A percentile compares a stretch with the other conserved stretches of the same genome.
phyloP scores from a whole-genome alignment of 2,888 invertebrate genomes.

The Ptychoptera contaminata region DNA sequence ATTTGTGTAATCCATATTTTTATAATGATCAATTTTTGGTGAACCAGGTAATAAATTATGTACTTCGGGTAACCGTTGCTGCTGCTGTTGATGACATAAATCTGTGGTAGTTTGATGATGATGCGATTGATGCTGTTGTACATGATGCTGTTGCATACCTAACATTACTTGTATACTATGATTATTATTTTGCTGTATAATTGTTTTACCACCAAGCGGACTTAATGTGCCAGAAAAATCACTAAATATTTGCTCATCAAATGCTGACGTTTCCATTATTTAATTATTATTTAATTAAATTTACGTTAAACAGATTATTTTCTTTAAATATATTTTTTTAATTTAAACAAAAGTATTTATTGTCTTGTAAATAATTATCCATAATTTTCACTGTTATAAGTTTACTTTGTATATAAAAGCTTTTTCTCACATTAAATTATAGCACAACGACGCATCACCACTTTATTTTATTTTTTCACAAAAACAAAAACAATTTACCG shows the following conservation, averaged over 20 bases:
- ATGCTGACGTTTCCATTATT: slow-evolving; percentile 52
- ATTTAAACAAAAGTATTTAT: too few relatives aligned
- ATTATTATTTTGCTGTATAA: slow-evolving; percentile 14
- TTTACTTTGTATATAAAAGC: too few relatives aligned
- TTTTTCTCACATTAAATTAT: too few relatives aligned
- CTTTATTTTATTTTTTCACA: too few relatives aligned
- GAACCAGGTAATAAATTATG: slow-evolving; percentile 27
- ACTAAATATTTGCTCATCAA: slow-evolving; percentile 67
- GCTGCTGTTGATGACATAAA: neutral
- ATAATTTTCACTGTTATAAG: too few relatives aligned
- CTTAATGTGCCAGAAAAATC: slow-evolving; percentile 50
- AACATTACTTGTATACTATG: slow-evolving; percentile 55
- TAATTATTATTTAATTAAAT: slow-evolving; percentile 24
- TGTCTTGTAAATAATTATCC: too few relatives aligned
- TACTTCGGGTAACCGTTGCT: slow-evolving; percentile 28
- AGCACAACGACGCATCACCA: too few relatives aligned
- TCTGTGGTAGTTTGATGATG: neutral
- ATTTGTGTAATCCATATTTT: slow-evolving; percentile 19
- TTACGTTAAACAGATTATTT: neutral
- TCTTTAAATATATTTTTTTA: too few relatives aligned
- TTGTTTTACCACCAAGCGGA: slow-evolving; percentile 29
- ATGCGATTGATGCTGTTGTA: neutral
- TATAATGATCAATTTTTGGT: slow-evolving; percentile 25
- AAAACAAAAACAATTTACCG: too few relatives aligned
- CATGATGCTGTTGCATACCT: slow-evolving; percentile 31